A percentile compares a stretch with the other conserved stretches of the same genome.
Evolutionary conservation across 2,113 vertebrate species (phyloP).

Genomic region (Trogon surrucura): DNA sequence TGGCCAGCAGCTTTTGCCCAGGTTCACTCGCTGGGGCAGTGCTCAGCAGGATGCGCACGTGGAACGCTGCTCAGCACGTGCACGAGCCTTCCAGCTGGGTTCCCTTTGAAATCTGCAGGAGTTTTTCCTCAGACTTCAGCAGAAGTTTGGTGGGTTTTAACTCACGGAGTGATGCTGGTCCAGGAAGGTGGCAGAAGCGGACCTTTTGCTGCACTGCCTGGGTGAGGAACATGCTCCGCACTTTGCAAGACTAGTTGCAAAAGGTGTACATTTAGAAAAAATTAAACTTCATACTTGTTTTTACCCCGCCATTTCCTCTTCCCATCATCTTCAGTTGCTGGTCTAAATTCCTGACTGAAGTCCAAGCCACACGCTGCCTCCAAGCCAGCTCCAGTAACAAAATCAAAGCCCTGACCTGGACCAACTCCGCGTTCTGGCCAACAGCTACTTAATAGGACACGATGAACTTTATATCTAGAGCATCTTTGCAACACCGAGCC

Average conservation of each 20-base stretch:
- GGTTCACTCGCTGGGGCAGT: accelerated
- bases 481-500: conserved; percentile 1
- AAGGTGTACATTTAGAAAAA: not conserved
- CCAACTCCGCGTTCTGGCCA: not conserved
- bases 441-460: conserved; percentile 9
- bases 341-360: not conserved
- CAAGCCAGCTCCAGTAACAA: conserved; percentile 7
- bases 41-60: accelerated
- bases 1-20: accelerated
- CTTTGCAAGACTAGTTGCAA: not conserved
- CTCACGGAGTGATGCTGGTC: accelerated
- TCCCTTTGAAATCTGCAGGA: not conserved
- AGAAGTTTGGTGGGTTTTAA: not conserved
- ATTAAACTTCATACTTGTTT: not conserved
- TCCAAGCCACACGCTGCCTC: not conserved
- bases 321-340: not conserved
- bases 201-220: accelerated
- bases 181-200: not conserved
- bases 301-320: not conserved
- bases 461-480: not conserved
- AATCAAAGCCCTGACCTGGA: conserved; percentile 39
- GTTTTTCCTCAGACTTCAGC: not conserved
- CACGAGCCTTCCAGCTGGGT: not conserved
- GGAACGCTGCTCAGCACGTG: accelerated
- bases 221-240: accelerated